Base-by-base conservation (phyloP, 2,888 invertebrate species). In the Melinopterus prodromus region DNA sequence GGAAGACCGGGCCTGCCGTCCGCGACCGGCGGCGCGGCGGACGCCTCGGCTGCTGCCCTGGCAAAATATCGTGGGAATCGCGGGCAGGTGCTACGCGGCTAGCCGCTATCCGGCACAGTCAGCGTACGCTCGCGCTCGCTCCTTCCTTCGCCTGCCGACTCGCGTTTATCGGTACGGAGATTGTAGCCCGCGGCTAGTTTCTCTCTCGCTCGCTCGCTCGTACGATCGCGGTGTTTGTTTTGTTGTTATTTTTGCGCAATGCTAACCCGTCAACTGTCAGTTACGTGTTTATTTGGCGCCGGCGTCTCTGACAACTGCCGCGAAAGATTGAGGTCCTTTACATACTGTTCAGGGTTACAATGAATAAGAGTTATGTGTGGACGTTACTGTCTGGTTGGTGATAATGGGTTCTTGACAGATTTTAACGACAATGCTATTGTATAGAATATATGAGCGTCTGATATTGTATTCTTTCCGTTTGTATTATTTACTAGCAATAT, bases 21-120 rank as follows among this genome's bases (percentile, higher is more conserved):
- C 53, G 53, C 53, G 53, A 4, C 26, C 26, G 1, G 26, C 53
- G 53, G 26, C 53, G 53, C 53, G 53, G 5, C 53, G 53, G 53
- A 53, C 53, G 53, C 53, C 53, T 53, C 53, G 53, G 53, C 53
- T 53, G 53, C 53, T 53, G 53, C 53, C 53, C 53, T 3, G 26
- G 53, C 53, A 53, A 53, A 53, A 53, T 53, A 53, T 53, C 53
- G 53, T 53, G 53, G 53, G 53, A 53, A 53, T 53, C 53, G 53
- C 53, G 53, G 5, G 53, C 53, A 53, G 53, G 53, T 53, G 53
- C 53, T 53, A 53, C 53, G 7, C 53, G 53, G 26, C 26, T 26
- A 26, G 26, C 53, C 9, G 53, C 53, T 53, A 9, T 53, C 53
- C 53, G 53, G 53, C 53, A 53, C 53, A 53, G 12, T 53, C 26